Percentiles rank a stretch among this genome's conserved stretches.
These are phyloP conservation scores for Cheilosia vernalis DNA, from an alignment of 2,888 invertebrate species.

Conservation along the genomic window DNA sequence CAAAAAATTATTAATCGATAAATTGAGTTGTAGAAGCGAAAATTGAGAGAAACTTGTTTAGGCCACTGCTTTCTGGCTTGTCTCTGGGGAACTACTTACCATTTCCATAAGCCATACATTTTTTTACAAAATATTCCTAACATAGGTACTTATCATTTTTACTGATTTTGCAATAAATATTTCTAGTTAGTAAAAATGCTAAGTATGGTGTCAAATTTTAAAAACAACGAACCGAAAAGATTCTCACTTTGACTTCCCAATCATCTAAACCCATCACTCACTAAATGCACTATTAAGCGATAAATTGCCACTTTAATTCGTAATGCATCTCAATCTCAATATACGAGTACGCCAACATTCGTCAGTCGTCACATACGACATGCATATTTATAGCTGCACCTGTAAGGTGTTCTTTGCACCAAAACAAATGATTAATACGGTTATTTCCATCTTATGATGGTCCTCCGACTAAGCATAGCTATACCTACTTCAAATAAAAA, in stretches of 20 bases:
- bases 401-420: conserved; percentile 15
- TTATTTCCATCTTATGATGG: conserved; percentile 45
- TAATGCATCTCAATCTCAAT: conserved; percentile 29
- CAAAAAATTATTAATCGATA: too few species aligned
- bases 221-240: neutral
- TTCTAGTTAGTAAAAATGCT: too few species aligned
- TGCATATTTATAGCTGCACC: conserved; percentile 14
- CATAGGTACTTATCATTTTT: too few species aligned
- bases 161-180: too few species aligned
- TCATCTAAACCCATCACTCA: neutral
- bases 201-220: too few species aligned
- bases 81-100: too few species aligned
- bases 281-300: neutral
- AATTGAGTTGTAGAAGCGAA: too few species aligned
- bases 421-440: conserved; percentile 60
- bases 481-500: neutral
- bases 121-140: too few species aligned
- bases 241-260: neutral
- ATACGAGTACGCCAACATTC: conserved; percentile 20
- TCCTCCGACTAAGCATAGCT: conserved; percentile 7
- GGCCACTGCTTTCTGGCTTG: too few species aligned
- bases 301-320: conserved; percentile 36
- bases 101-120: too few species aligned
- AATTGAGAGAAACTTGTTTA: too few species aligned
- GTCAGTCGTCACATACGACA: conserved; percentile 10